These are phyloP conservation scores for Willisornis vidua DNA, from an alignment of 2,113 vertebrate species.

Conservation along the genomic window DNA sequence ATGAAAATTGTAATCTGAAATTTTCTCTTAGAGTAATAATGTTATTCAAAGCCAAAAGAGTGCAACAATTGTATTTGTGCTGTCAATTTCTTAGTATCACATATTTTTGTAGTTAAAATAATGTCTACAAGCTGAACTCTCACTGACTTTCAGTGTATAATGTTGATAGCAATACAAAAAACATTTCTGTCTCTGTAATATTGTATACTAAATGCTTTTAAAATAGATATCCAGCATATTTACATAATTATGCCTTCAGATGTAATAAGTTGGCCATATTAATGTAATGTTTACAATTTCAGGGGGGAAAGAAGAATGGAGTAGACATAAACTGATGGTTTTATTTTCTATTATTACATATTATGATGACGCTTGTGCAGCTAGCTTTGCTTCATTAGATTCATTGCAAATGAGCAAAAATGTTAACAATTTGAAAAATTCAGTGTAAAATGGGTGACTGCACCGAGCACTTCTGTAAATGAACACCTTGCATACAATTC, in stretches of 20 bases:
- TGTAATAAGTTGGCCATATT: background rate
- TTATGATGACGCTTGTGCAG: background rate
- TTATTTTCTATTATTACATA: background rate
- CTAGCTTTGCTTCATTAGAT: background rate
- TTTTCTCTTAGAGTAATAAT: background rate
- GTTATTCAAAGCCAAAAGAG: background rate
- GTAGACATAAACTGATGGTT: background rate
- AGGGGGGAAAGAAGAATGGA: background rate
- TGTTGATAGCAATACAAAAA: background rate
- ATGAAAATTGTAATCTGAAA: background rate
- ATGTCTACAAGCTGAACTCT: background rate
- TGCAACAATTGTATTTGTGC: background rate
- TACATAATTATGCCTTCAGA: background rate
- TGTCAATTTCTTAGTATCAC: background rate
- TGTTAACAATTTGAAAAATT: background rate
- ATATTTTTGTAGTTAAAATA: background rate
- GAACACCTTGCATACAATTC: background rate
- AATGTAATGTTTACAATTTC: background rate
- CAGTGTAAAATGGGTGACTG: background rate
- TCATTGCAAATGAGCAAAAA: slow-evolving; percentile 1
- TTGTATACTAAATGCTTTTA: background rate
- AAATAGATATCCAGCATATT: background rate
- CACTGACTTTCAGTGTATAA: background rate
- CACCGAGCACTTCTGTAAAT: background rate
- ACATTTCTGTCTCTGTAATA: background rate